Base-by-base conservation (phyloP, 2,113 vertebrate genomes). In the Halcyon senegalensis region DNA sequence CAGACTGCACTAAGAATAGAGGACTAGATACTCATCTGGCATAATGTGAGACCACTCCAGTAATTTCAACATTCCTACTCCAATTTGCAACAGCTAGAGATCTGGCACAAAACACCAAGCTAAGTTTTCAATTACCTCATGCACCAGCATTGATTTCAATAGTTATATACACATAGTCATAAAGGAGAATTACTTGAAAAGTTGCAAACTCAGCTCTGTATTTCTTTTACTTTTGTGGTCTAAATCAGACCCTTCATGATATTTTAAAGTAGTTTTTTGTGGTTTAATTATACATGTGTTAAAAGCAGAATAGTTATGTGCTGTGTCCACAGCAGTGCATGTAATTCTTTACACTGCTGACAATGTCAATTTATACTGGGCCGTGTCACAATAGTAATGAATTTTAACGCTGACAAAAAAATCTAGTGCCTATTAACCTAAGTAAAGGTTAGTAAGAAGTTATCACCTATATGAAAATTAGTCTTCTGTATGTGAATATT, bases 81-180 rank as follows among this genome's bases (percentile, higher is more conserved):
- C 91, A 95, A 94, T 97, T 94, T 96, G 81, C 94, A 94, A 76
- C 89, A 95, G 93, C 91, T 87, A 90, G 95, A 67, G 67, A 93
- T 78, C 89, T 97, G 91, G 92, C 94, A 96, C 79, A 95, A 97
- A 95, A 84, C 82, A 84, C 25, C 50, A 62, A 84, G 70, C 83
- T 89, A 89, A 91, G 93, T 95, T 97, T 96, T 86, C 90, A 97
- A 92, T 96, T 93, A 97, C 92, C 82, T 93, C 94, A 93, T 92
- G 80, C 76, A 87, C 64, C 31, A 87, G 96, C 96, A 94, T 77
- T 95, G 91, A 95, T 96, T 97, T 94, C 89, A 94, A 87, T 85
- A 96, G 66, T 76, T 87, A 84, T 46, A 94, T 73, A 89, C 84
- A 92, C 83, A 93, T 2, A 87, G 83, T 74, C 76, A 91, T 53